Percentiles rank a stretch among this genome's conserved stretches.
These are phyloP conservation scores for Pollenia labialis DNA, from an alignment of 2,888 invertebrate species.

Conservation along the genomic window DNA sequence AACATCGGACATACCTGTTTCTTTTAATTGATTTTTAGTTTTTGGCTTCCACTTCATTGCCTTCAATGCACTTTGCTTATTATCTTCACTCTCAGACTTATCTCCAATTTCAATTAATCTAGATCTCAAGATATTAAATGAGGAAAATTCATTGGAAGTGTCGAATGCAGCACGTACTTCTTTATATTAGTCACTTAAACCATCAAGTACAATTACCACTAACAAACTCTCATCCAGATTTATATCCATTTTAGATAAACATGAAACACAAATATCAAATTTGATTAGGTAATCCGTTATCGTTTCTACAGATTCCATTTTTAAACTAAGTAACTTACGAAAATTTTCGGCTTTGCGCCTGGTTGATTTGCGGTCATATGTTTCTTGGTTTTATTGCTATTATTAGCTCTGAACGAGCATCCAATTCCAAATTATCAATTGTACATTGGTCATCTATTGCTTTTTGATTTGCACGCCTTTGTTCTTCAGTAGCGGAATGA, in stretches of 20 bases:
- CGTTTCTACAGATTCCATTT: constrained; percentile 13
- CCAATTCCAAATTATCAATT: constrained; percentile 23
- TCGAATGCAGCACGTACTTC: constrained; percentile 41
- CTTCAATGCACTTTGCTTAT: constrained; percentile 24
- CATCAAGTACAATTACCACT: constrained; percentile 38
- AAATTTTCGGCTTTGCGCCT: constrained; percentile 43
- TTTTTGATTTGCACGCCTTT: constrained; percentile 25
- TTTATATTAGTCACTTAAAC: constrained; percentile 18
- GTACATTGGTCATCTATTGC: constrained; percentile 16
- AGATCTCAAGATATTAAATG: constrained; percentile 7
- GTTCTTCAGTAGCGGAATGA: not conserved
- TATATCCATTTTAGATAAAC: constrained; percentile 33
- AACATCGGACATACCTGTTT: constrained; percentile 10
- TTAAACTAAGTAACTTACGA: constrained; percentile 51
- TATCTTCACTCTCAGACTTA: not conserved
- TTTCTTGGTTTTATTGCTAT: constrained; percentile 34
- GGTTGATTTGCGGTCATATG: constrained; percentile 33
- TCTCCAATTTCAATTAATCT: constrained; percentile 35
- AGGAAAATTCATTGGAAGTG: constrained; percentile 37
- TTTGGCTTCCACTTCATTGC: constrained; percentile 11
- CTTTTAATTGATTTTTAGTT: not conserved
- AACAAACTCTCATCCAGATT: constrained; percentile 43
- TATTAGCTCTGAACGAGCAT: constrained; percentile 38
- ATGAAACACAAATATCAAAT: constrained; percentile 43
- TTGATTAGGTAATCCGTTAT: constrained; percentile 24